Conservation (phyloP, 2,113 vertebrate species). For the Gnathonemus echidnorhynchus region DNA sequence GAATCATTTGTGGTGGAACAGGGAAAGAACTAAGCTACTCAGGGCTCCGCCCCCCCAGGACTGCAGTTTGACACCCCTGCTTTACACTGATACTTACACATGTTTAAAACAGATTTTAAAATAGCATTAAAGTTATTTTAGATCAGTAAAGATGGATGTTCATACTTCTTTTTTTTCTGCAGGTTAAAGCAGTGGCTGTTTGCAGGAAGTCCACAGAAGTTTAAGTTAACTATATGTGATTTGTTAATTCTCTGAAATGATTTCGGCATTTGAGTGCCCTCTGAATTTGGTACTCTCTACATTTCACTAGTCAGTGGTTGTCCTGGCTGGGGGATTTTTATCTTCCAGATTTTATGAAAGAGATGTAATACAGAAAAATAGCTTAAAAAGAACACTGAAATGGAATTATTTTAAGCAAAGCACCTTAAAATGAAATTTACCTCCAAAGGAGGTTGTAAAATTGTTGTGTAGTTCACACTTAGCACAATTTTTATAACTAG, state of each 20-base stretch:
- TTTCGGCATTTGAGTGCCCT: too few species aligned
- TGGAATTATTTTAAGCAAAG: background rate
- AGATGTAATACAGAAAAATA: background rate
- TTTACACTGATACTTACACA: too few species aligned
- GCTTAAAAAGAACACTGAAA: background rate
- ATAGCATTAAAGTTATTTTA: background rate
- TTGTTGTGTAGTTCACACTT: background rate
- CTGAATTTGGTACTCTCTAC: background rate
- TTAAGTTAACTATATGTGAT: constrained; percentile 34
- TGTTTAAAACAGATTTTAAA: background rate
- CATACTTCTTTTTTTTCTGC: constrained; percentile 18
- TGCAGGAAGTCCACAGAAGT: constrained; percentile 56
- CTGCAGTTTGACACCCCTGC: too few species aligned
- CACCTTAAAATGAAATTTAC: background rate
- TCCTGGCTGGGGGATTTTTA: background rate
- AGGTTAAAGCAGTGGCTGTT: constrained; percentile 38
- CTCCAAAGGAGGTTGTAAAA: background rate
- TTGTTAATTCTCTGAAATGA: background rate
- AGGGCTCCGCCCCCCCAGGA: too few species aligned
- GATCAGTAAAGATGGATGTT: background rate
- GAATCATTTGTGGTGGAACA: too few species aligned
- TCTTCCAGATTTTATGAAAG: background rate
- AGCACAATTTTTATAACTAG: background rate
- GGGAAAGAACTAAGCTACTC: too few species aligned
- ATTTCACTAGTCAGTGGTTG: background rate